These are phyloP conservation scores for Fulmarus glacialis DNA, from an alignment of 2,113 vertebrate species.

Conservation along the genomic window DNA sequence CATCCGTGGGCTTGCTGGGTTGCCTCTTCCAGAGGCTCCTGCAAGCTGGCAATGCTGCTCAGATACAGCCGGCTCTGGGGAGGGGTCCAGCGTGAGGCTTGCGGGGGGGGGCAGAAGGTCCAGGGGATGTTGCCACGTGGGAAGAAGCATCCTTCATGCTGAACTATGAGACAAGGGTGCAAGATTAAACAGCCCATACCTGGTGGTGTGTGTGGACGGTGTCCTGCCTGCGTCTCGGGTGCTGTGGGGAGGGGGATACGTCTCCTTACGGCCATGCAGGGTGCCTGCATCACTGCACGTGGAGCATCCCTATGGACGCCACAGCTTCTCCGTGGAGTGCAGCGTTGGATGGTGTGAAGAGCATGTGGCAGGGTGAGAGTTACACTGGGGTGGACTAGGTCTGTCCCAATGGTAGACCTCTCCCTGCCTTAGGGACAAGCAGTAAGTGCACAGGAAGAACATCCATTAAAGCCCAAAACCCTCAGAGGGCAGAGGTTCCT, in stretches of 20 bases:
- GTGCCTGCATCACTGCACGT: accelerated
- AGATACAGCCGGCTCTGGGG: background rate
- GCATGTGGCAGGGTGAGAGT: background rate
- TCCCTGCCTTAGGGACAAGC: background rate
- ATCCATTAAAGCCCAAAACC: background rate
- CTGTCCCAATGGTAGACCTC: background rate
- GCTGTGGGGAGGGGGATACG: background rate
- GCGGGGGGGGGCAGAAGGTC: background rate
- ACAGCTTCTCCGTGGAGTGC: background rate
- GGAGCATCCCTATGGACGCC: background rate
- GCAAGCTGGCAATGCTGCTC: background rate
- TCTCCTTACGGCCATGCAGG: accelerated
- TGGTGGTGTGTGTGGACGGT: background rate
- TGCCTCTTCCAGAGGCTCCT: background rate
- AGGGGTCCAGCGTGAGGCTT: background rate
- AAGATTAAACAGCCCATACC: slow-evolving; percentile 2
- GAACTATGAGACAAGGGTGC: background rate
- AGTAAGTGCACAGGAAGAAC: background rate
- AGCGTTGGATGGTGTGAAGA: accelerated
- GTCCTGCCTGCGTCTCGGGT: background rate
- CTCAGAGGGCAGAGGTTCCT: background rate
- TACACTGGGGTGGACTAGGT: background rate
- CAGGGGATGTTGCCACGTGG: accelerated
- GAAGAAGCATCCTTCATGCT: background rate
- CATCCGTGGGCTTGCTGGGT: background rate